Percentiles rank a stretch among this genome's conserved stretches.
Evolutionary conservation across 2,113 vertebrate species (phyloP).

Genomic region (Oreochromis spilurus): DNA sequence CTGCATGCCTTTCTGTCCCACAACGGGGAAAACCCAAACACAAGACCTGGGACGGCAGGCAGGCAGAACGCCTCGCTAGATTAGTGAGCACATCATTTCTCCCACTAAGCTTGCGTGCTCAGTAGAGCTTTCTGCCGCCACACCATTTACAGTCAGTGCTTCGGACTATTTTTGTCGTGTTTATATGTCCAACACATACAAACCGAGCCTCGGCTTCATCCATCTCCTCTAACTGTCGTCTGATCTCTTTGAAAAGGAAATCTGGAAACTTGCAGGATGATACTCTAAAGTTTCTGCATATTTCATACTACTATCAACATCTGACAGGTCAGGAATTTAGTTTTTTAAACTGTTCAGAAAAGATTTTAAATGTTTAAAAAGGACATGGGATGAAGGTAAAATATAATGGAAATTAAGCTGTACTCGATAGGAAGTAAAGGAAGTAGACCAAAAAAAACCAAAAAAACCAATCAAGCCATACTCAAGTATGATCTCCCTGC

Average conservation of each 20-base stretch:
- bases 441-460: not conserved
- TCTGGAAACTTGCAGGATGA: not conserved
- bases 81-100: conserved; percentile 35
- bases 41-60: not conserved
- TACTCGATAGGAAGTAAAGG: not conserved
- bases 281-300: not conserved
- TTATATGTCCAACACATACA: conserved; percentile 19
- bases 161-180: not conserved
- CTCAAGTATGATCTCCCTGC: not conserved
- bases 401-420: not conserved
- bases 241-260: not conserved
- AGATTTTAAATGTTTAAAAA: not conserved
- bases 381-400: not conserved
- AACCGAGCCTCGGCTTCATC: not conserved
- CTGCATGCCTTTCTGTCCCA: not conserved
- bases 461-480: not conserved
- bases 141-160: conserved; percentile 26
- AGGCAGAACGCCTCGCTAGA: not conserved
- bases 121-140: not conserved
- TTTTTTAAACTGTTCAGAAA: not conserved
- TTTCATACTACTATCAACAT: not conserved
- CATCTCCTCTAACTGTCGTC: not conserved
- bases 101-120: not conserved
- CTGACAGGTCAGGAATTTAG: not conserved
- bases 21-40: not conserved